These are phyloP conservation scores for Talpa occidentalis DNA, from an alignment of 2,113 vertebrate genomes.

Conservation along the genomic window DNA sequence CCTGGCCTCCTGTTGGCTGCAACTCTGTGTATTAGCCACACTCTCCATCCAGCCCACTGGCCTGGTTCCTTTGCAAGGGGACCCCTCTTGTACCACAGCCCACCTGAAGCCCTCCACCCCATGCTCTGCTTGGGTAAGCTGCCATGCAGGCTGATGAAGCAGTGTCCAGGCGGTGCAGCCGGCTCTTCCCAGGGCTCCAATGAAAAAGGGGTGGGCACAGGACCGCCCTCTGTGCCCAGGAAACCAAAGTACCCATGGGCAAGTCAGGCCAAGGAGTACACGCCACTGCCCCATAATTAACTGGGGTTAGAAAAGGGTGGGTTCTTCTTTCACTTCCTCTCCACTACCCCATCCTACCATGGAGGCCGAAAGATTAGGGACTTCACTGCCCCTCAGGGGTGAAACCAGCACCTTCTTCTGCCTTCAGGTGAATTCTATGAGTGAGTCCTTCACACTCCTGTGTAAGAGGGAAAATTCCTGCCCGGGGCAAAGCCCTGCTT, in stretches of 20 bases:
- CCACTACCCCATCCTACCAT: neutral
- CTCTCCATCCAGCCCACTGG: neutral
- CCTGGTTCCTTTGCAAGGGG: neutral
- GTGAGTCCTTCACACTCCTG: neutral
- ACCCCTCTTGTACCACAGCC: neutral
- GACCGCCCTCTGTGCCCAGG: too few species aligned
- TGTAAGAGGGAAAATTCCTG: neutral
- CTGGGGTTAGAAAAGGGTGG: neutral
- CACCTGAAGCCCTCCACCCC: too few species aligned
- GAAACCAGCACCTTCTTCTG: neutral
- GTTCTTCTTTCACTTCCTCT: neutral
- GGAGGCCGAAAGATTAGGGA: neutral
- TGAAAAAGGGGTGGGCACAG: neutral
- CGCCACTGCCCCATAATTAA: neutral
- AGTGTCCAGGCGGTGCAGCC: neutral
- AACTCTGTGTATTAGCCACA: neutral
- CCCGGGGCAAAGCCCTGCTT: neutral
- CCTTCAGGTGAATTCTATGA: neutral
- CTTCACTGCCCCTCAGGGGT: neutral
- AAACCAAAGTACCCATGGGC: too few species aligned
- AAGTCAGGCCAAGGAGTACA: too few species aligned
- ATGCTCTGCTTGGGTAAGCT: neutral
- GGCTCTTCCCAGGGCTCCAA: fast-evolving
- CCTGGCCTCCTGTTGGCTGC: neutral
- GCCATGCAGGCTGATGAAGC: neutral